Percentiles rank a stretch among this genome's conserved stretches.
Evolutionary conservation across 2,113 vertebrate species (phyloP).

Genomic region (Podarcis raffonei): DNA sequence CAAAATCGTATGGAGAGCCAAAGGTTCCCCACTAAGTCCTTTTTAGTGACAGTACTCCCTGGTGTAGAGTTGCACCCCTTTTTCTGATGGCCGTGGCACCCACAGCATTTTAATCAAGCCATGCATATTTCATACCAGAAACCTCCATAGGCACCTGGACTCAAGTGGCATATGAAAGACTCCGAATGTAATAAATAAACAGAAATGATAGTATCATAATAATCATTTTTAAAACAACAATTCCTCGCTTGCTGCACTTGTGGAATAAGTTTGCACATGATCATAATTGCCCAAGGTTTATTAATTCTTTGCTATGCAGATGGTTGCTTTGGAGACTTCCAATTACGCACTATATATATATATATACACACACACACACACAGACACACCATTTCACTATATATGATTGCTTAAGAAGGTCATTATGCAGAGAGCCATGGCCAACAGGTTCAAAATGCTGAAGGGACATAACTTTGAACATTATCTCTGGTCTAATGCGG

Average conservation of each 20-base stretch:
- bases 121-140: no score
- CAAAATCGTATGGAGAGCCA: no score
- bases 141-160: no score
- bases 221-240: background rate
- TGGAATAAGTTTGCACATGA: background rate
- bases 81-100: no score
- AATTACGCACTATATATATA: background rate
- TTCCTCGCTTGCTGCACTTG: background rate
- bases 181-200: no score
- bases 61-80: no score
- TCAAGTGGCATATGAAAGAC: no score
- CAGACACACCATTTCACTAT: background rate
- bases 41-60: no score
- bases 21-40: no score
- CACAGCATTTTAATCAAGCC: no score
- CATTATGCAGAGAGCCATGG: background rate
- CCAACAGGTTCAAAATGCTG: background rate
- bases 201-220: no score
- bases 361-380: background rate
- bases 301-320: background rate
- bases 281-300: background rate
- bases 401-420: background rate
- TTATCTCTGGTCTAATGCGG: background rate
- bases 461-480: background rate
- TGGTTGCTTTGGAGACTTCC: background rate